Percentiles rank a stretch among this genome's conserved stretches.
Conservation (phyloP, 2,797 vertebrate genomes). For the Meda fulgida region DNA sequence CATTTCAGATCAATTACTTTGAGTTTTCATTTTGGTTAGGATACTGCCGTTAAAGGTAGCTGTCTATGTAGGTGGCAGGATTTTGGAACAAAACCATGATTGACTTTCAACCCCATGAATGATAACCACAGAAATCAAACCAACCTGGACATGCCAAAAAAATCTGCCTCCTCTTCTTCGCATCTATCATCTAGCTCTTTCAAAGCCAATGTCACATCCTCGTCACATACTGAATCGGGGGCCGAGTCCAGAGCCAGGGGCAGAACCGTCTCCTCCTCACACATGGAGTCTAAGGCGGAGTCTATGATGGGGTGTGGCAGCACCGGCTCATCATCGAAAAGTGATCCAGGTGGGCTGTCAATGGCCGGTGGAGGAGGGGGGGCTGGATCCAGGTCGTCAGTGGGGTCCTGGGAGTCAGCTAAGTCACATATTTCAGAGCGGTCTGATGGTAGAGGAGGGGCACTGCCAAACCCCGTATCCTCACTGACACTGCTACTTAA, state of each 20-base stretch:
- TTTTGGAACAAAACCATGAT: neutral
- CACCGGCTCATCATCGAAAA: conserved; percentile 84
- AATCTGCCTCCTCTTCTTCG: conserved; percentile 95
- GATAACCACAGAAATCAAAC: conserved; percentile 24
- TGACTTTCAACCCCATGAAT: conserved; percentile 4
- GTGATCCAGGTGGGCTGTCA: conserved; percentile 86
- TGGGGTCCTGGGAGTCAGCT: conserved; percentile 78
- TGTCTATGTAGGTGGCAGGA: neutral
- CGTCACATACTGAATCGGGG: conserved; percentile 90
- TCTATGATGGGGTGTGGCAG: conserved; percentile 72
- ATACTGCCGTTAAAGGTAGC: neutral
- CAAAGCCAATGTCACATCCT: conserved; percentile 94
- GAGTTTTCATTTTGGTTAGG: neutral
- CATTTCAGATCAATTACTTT: neutral
- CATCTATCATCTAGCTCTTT: conserved; percentile 97
- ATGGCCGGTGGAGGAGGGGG: conserved; percentile 79
- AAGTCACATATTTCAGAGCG: conserved; percentile 85
- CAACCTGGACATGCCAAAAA: conserved; percentile 93
- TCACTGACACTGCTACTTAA: conserved; percentile 89
- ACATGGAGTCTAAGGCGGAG: conserved; percentile 79
- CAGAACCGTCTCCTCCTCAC: conserved; percentile 82
- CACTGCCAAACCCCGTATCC: conserved; percentile 87
- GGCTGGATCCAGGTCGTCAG: conserved; percentile 79
- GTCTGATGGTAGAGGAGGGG: conserved; percentile 83
- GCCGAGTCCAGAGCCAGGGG: conserved; percentile 81